A percentile compares a stretch with the other conserved stretches of the same genome.
These are phyloP conservation scores for Siphlonurus alternatus DNA, from an alignment of 2,888 invertebrate species.

Conservation along the genomic window DNA sequence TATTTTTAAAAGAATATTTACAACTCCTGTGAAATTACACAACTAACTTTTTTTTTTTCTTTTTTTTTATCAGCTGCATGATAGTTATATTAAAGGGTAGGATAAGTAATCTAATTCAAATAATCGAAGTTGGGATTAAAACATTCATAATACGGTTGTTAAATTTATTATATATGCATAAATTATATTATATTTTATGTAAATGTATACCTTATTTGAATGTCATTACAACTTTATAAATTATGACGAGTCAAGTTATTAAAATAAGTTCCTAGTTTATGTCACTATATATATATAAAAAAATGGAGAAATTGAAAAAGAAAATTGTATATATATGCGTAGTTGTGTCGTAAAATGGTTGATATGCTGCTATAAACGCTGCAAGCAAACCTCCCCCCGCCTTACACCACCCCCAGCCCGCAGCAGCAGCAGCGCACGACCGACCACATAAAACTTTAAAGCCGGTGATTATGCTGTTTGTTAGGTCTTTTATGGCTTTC, in stretches of 20 bases:
- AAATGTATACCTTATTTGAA: no score
- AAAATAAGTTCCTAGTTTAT: neutral
- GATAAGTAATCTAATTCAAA: no score
- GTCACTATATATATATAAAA: neutral
- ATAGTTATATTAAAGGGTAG: no score
- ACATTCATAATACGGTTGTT: no score
- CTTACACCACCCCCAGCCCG: neutral
- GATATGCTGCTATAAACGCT: constrained; percentile 1
- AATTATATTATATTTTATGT: no score
- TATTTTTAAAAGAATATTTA: no score
- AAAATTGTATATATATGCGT: neutral
- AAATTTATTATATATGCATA: no score
- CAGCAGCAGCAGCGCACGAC: neutral
- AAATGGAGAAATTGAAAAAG: neutral
- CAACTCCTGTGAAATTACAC: no score
- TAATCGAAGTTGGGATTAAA: no score
- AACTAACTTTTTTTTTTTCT: no score
- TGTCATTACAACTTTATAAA: no score
- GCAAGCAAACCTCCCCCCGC: neutral
- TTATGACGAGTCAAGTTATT: neutral
- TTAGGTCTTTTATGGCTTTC: constrained; percentile 4
- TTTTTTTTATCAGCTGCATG: no score
- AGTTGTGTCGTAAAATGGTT: constrained; percentile 2
- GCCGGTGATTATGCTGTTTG: constrained; percentile 3
- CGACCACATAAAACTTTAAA: constrained; percentile 2